Percentiles rank a stretch among this genome's conserved stretches.
These are phyloP conservation scores for Gasterosteus nipponicus DNA, from an alignment of 2,113 vertebrate genomes.

Conservation along the genomic window DNA sequence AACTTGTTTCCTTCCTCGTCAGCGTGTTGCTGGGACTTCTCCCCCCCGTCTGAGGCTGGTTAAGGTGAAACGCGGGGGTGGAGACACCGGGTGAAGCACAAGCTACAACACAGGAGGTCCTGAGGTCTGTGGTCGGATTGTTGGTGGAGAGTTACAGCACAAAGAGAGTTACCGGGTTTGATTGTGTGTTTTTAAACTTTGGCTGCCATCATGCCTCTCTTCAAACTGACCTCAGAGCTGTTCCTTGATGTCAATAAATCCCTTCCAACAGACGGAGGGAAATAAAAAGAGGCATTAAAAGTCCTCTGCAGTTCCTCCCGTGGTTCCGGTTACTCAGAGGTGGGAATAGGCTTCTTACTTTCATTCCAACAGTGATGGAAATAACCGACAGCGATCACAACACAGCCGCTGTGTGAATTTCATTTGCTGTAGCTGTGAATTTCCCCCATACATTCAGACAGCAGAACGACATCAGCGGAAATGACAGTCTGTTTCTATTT, in stretches of 20 bases:
- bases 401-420: not conserved
- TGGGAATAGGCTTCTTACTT: not conserved
- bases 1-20: not conserved
- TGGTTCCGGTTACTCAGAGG: too few relatives aligned
- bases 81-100: not conserved
- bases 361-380: not conserved
- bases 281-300: too few relatives aligned
- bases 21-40: not conserved
- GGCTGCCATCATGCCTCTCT: too few relatives aligned
- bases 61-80: not conserved
- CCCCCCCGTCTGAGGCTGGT: too few relatives aligned
- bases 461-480: not conserved
- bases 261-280: too few relatives aligned
- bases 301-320: too few relatives aligned
- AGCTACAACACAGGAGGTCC: not conserved
- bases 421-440: not conserved
- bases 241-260: too few relatives aligned
- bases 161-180: not conserved
- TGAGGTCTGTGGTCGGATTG: not conserved
- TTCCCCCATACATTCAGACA: not conserved
- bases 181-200: too few relatives aligned
- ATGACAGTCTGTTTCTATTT: not conserved
- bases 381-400: not conserved
- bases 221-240: too few relatives aligned
- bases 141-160: not conserved